Evolutionary conservation across 1,140 invertebrate species (phyloP).

Genomic region (Pissodes strobi): DNA sequence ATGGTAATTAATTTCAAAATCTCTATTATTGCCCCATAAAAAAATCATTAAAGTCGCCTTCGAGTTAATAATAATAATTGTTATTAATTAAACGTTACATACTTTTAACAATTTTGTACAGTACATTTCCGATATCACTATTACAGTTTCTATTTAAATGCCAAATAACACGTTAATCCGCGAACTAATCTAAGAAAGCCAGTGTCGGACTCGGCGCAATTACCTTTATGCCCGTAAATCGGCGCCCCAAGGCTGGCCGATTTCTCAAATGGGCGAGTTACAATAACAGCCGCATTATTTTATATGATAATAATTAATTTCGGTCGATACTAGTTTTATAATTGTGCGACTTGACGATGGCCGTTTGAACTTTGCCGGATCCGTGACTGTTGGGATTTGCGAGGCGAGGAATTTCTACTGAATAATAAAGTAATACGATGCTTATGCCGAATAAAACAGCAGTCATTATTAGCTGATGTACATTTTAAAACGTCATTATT

Average conservation of each 20-base stretch:
- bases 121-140: too few relatives aligned
- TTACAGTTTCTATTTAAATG: conserved; percentile 13
- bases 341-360: too few relatives aligned
- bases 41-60: too few relatives aligned
- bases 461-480: neutral
- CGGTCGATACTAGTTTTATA: neutral
- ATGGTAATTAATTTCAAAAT: too few relatives aligned
- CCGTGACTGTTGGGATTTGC: too few relatives aligned
- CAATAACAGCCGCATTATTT: neutral
- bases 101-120: too few relatives aligned
- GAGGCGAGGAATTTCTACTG: too few relatives aligned
- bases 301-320: neutral
- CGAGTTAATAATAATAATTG: too few relatives aligned
- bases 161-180: conserved; percentile 6
- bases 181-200: conserved; percentile 2
- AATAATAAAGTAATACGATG: neutral
- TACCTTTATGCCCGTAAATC: conserved; percentile 1
- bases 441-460: neutral
- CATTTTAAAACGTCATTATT: neutral
- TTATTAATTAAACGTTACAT: too few relatives aligned
- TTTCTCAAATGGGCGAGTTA: conserved; percentile 3
- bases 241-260: conserved; percentile 4
- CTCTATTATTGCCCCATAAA: too few relatives aligned
- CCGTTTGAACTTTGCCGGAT: too few relatives aligned
- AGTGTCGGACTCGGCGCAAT: conserved; percentile 9